These are phyloP conservation scores for Harpagoxenus sublaevis DNA, from an alignment of 2,888 invertebrate species.

Conservation along the genomic window DNA sequence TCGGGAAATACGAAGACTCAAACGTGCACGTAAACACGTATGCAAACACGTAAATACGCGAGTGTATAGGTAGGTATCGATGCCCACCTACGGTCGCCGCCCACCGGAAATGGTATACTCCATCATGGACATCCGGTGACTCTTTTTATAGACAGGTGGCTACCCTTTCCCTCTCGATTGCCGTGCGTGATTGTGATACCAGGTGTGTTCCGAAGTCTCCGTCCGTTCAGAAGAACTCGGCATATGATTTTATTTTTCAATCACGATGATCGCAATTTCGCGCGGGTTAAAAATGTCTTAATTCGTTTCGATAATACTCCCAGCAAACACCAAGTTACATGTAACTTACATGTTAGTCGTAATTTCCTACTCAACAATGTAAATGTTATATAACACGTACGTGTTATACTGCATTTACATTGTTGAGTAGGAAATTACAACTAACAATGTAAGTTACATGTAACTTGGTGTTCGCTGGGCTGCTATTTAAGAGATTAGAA, in stretches of 20 bases:
- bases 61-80: conserved; percentile 37
- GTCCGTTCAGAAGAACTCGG: neutral
- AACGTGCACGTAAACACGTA: conserved; percentile 39
- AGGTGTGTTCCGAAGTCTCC: conserved; percentile 26
- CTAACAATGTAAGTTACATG: no score
- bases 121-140: conserved; percentile 78
- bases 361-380: no score
- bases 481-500: neutral
- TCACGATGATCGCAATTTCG: neutral
- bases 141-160: conserved; percentile 80
- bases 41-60: conserved; percentile 23
- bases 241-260: neutral
- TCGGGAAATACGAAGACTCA: conserved; percentile 4
- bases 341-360: no score
- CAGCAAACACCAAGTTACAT: no score
- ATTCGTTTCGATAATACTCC: neutral
- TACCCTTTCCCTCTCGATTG: conserved; percentile 42
- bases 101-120: conserved; percentile 78
- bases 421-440: no score
- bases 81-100: conserved; percentile 66
- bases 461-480: no score
- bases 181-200: conserved; percentile 21
- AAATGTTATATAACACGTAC: no score
- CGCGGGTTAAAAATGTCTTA: neutral
- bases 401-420: no score